phyloP scores from a whole-genome alignment of 2,888 invertebrate genomes.

The Philonicus albiceps region DNA sequence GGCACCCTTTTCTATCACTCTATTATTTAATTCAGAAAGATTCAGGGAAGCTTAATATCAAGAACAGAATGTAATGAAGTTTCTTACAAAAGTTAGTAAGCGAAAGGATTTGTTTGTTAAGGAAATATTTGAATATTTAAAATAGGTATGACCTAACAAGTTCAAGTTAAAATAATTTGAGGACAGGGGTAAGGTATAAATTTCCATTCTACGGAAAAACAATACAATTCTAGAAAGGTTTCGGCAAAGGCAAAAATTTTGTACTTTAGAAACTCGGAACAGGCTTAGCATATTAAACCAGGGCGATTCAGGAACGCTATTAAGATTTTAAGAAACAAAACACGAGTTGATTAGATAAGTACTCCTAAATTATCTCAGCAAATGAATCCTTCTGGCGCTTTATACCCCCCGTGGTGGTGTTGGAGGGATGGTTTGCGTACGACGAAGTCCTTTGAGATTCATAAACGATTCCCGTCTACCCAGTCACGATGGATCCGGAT shows the following conservation, averaged over 20 bases:
- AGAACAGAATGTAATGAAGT: neutral
- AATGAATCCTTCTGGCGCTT: neutral
- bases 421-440: no score
- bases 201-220: neutral
- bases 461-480: neutral
- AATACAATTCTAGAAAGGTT: neutral
- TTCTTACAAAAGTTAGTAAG: neutral
- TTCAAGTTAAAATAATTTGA: neutral
- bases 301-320: neutral
- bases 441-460: neutral
- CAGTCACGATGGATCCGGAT: neutral
- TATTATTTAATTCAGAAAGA: no score
- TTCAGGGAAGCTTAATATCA: neutral
- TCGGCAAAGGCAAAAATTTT: neutral
- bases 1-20: neutral
- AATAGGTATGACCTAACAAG: neutral
- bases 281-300: neutral
- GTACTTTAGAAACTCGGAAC: neutral
- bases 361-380: neutral
- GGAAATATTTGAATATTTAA: neutral
- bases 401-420: neutral
- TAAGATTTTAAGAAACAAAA: neutral
- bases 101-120: neutral
- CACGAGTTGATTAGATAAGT: neutral
- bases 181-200: neutral